Conservation (phyloP, 2,888 invertebrate species). For the Mythimna lalbum region DNA sequence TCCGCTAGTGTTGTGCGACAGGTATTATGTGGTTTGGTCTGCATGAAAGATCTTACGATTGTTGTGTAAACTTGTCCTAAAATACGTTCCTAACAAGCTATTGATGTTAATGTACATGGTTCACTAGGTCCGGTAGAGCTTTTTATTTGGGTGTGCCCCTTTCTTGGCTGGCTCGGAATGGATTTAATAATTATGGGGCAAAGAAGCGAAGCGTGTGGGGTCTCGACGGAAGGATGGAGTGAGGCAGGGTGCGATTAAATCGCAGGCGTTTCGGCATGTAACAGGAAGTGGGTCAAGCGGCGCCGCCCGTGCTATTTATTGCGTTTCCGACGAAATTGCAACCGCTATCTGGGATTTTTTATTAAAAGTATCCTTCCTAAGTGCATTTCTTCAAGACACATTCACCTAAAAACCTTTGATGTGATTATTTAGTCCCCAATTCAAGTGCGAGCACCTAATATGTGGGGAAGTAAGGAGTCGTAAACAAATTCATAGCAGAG, state of each 20-base stretch:
- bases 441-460: conserved; percentile 14
- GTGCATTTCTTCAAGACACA: conserved; percentile 52
- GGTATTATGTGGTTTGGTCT: conserved; percentile 13
- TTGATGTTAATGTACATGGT: conserved; percentile 65
- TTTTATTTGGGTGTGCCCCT: conserved; percentile 77
- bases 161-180: conserved; percentile 82
- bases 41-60: conserved; percentile 30
- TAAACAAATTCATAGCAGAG: conserved; percentile 30
- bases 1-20: conserved; percentile 13
- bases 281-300: conserved; percentile 90
- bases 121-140: conserved; percentile 65
- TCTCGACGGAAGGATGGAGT: conserved; percentile 84
- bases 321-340: conserved; percentile 87
- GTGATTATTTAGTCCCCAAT: conserved; percentile 22
- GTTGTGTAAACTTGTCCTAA: conserved; percentile 46
- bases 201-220: conserved; percentile 86
- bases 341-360: conserved; percentile 77
- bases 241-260: conserved; percentile 88
- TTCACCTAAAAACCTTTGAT: conserved; percentile 30
- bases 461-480: not conserved
- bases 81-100: conserved; percentile 51
- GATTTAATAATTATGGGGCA: conserved; percentile 88
- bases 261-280: conserved; percentile 89
- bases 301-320: conserved; percentile 88
- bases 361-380: conserved; percentile 60